A percentile compares a stretch with the other conserved stretches of the same genome.
Evolutionary conservation across 1,140 invertebrate genomes (phyloP).

Genomic region (Phocides pigmalion): DNA sequence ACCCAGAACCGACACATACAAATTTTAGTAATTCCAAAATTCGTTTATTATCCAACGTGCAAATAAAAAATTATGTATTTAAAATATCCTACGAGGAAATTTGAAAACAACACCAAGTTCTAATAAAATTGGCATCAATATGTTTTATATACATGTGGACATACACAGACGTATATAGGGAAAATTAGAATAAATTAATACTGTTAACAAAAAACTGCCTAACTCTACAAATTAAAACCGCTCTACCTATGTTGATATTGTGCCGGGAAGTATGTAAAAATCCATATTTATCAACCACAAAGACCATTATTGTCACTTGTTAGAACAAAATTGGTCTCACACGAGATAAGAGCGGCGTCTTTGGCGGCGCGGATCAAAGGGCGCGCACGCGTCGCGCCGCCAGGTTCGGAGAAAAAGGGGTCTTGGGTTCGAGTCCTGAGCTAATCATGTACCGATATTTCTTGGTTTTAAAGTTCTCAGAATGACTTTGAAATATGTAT

Average conservation of each 20-base stretch:
- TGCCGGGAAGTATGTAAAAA: conserved; percentile 57
- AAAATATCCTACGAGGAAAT: too few species aligned
- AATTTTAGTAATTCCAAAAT: too few species aligned
- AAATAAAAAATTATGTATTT: too few species aligned
- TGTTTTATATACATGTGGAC: too few species aligned
- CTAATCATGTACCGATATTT: conserved; percentile 68
- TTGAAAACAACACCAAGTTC: too few species aligned
- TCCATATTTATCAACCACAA: conserved; percentile 71
- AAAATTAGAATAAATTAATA: too few species aligned
- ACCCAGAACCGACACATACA: too few species aligned
- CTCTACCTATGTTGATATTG: conserved; percentile 39
- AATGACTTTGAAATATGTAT: too few species aligned
- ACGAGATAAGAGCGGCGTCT: conserved; percentile 73
- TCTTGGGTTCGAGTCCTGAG: conserved; percentile 54
- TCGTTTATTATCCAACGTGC: too few species aligned
- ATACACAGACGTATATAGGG: too few species aligned
- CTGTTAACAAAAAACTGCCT: neutral
- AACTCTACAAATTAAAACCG: neutral
- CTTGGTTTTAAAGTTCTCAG: conserved; percentile 48
- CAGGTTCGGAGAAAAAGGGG: conserved; percentile 63
- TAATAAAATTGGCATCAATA: too few species aligned
- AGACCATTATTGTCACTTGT: conserved; percentile 78
- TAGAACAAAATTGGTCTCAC: conserved; percentile 71
- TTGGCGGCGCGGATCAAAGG: conserved; percentile 73
- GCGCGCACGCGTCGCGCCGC: conserved; percentile 56